Base-by-base conservation (phyloP, 2,113 vertebrate genomes). In the Pimephales promelas region DNA sequence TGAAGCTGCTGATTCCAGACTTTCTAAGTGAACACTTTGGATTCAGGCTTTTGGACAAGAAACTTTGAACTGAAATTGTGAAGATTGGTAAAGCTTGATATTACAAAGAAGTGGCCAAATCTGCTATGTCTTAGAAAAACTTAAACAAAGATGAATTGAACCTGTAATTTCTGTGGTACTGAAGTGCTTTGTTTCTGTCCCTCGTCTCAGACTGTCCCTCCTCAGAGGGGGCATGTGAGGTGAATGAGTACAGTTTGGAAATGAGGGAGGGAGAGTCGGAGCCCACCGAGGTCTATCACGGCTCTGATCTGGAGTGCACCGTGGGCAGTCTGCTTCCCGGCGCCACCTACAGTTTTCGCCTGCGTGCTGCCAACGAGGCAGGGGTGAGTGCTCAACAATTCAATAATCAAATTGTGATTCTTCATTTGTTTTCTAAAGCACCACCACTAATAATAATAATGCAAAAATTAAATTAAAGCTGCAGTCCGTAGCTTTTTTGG, bases 331-430 rank as follows among this genome's bases (percentile, higher is more conserved):
- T 99, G 70, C 96, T 99, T 0, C 97, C 98, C 0, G 97, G 98
- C 36, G 96, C 96, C 5, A 92, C 93, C 0, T 99, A 99, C 59
- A 83, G 88, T 59, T 98, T 99, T 94, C 66, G 94, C 74, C 95
- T 99, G 91, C 89, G 96, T 43, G 97, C 97, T 2, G 82, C 95
- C 89, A 99, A 98, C 8, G 96, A 98, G 0, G 97, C 97, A 1
- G 98, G 97, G 97, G 98, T 99, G 91, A 92, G 97, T 88, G 16
- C 3, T 9, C 9, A 34, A 68, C 18, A 20, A 40, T 40, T 40
- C 18, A 22, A 2, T 4, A 40, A 40, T 11, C 9, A 11, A 68
- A 49, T 73, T 43, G 36, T 43, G 10, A 71, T 43, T 40, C 36
- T 22, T 28, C 6, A 70, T 43, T 71, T 3, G 2, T 64, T 64